Percentiles rank a stretch among this genome's conserved stretches.
These are phyloP conservation scores for Philereme transversata DNA, from an alignment of 2,888 invertebrate genomes.

Conservation along the genomic window DNA sequence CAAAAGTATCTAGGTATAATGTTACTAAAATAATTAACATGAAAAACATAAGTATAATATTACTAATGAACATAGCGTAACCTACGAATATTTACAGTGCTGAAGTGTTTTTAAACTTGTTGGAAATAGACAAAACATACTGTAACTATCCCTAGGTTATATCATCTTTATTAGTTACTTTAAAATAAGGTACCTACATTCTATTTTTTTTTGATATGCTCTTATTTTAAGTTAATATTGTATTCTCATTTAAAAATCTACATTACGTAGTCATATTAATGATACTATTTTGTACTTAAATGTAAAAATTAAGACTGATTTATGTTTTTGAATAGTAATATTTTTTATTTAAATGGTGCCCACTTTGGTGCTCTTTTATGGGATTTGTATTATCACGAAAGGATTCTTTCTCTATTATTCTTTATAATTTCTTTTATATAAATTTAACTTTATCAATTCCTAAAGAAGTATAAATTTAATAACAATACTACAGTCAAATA, in stretches of 20 bases:
- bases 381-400: constrained; percentile 3
- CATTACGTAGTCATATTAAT: background rate
- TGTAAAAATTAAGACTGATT: constrained; percentile 56
- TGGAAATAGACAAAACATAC: too few species aligned
- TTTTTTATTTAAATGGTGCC: constrained; percentile 28
- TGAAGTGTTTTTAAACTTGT: too few species aligned
- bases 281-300: constrained; percentile 40
- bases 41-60: too few species aligned
- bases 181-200: background rate
- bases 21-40: too few species aligned
- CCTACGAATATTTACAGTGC: too few species aligned
- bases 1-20: too few species aligned
- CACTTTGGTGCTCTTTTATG: constrained; percentile 23
- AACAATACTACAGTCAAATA: constrained; percentile 3
- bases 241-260: background rate
- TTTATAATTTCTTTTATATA: too few species aligned
- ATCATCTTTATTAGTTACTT: background rate
- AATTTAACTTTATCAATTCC: background rate
- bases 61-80: too few species aligned
- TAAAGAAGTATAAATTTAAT: background rate
- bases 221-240: background rate
- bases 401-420: too few species aligned
- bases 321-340: constrained; percentile 34
- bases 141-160: too few species aligned
- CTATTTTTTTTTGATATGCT: background rate